Percentiles rank a stretch among this genome's conserved stretches.
These are phyloP conservation scores for Drosophila aff. DNA, from an alignment of 1,140 invertebrate genomes.

Conservation along the genomic window DNA sequence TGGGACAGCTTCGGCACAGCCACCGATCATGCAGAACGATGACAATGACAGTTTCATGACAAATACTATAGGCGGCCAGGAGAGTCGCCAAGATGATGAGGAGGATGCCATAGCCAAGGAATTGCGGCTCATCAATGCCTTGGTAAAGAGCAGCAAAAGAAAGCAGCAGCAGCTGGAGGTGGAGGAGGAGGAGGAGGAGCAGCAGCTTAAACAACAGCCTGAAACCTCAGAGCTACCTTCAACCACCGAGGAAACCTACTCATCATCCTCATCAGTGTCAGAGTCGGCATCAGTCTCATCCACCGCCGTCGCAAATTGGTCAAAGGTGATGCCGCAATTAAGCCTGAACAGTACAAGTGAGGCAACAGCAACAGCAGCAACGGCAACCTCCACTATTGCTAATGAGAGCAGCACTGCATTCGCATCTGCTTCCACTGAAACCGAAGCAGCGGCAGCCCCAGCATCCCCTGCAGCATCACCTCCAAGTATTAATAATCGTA, in stretches of 20 bases:
- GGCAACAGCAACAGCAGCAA: slow-evolving; percentile 7
- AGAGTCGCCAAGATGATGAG: slow-evolving; percentile 3
- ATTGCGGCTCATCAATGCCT: slow-evolving; percentile 78
- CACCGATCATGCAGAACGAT: slow-evolving; percentile 24
- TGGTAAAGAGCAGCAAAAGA: slow-evolving; percentile 68
- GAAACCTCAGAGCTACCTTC: slow-evolving; percentile 11
- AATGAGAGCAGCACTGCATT: slow-evolving; percentile 31
- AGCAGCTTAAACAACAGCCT: slow-evolving; percentile 19
- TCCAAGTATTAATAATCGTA: slow-evolving; percentile 77
- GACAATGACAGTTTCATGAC: slow-evolving; percentile 75
- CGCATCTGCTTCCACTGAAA: slow-evolving; percentile 8
- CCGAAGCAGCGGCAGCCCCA: slow-evolving; percentile 9
- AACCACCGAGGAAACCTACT: slow-evolving; percentile 8
- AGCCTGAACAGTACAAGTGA: slow-evolving; percentile 1
- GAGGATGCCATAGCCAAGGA: slow-evolving; percentile 50
- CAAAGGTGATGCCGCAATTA: slow-evolving; percentile 45
- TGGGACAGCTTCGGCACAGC: neutral
- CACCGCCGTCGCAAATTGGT: slow-evolving; percentile 35
- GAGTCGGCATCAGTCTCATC: slow-evolving; percentile 26
- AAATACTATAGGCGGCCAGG: slow-evolving; percentile 61
- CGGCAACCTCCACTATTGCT: slow-evolving; percentile 17
- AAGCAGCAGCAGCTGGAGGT: slow-evolving; percentile 18
- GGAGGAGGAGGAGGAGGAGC: neutral
- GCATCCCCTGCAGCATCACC: slow-evolving; percentile 4
- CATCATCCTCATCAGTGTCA: slow-evolving; percentile 20